A percentile compares a stretch with the other conserved stretches of the same genome.
phyloP scores from a whole-genome alignment of 1,140 invertebrate species.

The Wasmannia auropunctata region DNA sequence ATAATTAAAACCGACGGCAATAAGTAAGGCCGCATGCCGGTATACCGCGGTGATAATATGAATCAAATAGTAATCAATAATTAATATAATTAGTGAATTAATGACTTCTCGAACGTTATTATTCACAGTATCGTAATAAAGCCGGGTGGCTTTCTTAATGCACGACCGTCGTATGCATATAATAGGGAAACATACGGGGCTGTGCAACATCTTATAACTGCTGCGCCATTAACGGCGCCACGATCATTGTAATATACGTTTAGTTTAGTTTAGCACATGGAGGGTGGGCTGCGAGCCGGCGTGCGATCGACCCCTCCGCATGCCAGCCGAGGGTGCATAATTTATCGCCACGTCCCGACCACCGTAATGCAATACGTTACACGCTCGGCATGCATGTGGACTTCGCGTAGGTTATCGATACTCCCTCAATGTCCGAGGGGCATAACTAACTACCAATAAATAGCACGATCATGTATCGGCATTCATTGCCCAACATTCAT shows the following conservation, averaged over 20 bases:
- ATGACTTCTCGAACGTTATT: not conserved
- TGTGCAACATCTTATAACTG: conserved; percentile 79
- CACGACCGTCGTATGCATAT: conserved; percentile 49
- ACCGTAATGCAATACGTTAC: conserved; percentile 77
- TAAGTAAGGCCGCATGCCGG: not conserved
- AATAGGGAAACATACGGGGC: conserved; percentile 79
- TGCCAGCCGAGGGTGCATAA: conserved; percentile 79
- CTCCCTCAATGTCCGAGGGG: conserved; percentile 65
- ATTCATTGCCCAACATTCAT: conserved; percentile 65
- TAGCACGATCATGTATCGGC: conserved; percentile 70
- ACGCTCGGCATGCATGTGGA: conserved; percentile 76
- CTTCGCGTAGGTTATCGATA: conserved; percentile 76
- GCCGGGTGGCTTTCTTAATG: not conserved
- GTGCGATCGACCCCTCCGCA: conserved; percentile 65
- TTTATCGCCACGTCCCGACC: conserved; percentile 77
- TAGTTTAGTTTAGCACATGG: conserved; percentile 77
- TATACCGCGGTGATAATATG: not conserved
- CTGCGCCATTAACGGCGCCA: conserved; percentile 80
- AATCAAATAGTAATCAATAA: not conserved
- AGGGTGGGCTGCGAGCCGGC: conserved; percentile 54
- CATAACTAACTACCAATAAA: conserved; percentile 71
- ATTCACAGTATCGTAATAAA: not conserved
- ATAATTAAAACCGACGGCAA: not conserved
- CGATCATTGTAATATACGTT: conserved; percentile 82
- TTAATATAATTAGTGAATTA: conserved; percentile 19